These are phyloP conservation scores for Tetheella fluctuosa DNA, from an alignment of 2,888 invertebrate species.

Conservation along the genomic window DNA sequence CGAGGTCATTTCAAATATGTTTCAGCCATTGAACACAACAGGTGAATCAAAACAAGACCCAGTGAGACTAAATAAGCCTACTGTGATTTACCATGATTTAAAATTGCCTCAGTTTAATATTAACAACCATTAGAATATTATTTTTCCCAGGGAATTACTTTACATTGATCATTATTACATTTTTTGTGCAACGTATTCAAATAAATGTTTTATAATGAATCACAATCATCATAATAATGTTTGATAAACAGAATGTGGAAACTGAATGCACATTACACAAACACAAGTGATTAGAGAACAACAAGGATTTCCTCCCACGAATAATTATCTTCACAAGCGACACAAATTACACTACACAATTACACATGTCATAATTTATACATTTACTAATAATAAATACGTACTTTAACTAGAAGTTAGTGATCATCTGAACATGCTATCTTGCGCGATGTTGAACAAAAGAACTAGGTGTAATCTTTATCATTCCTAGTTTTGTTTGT, in stretches of 20 bases:
- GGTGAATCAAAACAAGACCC: neutral
- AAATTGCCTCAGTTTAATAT: slow-evolving; percentile 31
- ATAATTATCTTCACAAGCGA: slow-evolving; percentile 63
- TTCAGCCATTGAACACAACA: neutral
- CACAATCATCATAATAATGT: slow-evolving; percentile 70
- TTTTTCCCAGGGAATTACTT: slow-evolving; percentile 46
- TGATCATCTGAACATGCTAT: no score
- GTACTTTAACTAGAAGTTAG: no score
- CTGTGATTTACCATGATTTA: slow-evolving; percentile 29
- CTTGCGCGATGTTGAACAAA: no score
- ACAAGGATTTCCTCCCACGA: slow-evolving; percentile 73
- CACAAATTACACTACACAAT: slow-evolving; percentile 65
- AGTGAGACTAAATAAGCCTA: slow-evolving; percentile 5
- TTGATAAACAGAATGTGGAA: slow-evolving; percentile 65
- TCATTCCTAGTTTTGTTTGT: no score
- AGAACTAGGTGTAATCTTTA: no score
- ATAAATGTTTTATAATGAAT: slow-evolving; percentile 77
- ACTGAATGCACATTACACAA: slow-evolving; percentile 62
- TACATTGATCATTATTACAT: slow-evolving; percentile 41
- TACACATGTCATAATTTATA: slow-evolving; percentile 50
- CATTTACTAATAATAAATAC: neutral
- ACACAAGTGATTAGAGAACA: slow-evolving; percentile 70
- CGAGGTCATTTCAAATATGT: no score
- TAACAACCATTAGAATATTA: slow-evolving; percentile 35
- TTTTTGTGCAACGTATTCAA: slow-evolving; percentile 46